Evolutionary conservation across 2,888 invertebrate genomes (phyloP).

Genomic region (Isoperla grammatica): DNA sequence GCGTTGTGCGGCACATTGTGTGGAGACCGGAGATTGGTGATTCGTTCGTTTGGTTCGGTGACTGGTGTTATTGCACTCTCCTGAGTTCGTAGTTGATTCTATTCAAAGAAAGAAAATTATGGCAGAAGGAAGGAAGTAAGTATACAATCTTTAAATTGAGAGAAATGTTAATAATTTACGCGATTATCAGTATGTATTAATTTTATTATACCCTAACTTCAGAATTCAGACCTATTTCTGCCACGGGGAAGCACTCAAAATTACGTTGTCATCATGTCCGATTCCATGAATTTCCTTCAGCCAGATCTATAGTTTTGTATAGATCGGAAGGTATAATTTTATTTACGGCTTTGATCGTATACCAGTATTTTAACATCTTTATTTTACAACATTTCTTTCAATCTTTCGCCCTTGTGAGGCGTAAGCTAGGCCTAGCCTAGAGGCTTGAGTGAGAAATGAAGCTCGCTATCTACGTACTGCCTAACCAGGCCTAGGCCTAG

Average conservation of each 20-base stretch:
- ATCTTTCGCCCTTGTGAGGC: too few species aligned
- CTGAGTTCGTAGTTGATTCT: background rate
- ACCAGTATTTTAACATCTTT: too few species aligned
- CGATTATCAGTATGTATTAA: constrained; percentile 26
- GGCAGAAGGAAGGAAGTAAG: constrained; percentile 55
- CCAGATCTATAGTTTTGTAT: too few species aligned
- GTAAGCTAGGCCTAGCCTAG: too few species aligned
- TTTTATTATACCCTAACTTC: constrained; percentile 15
- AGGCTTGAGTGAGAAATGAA: too few species aligned
- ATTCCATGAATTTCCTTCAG: too few species aligned
- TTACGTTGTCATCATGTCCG: constrained; percentile 46
- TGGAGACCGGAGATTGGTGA: constrained; percentile 26
- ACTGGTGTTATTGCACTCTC: background rate
- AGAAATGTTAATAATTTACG: constrained; percentile 13
- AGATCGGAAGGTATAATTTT: too few species aligned
- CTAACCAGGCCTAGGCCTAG: too few species aligned
- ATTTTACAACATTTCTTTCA: too few species aligned
- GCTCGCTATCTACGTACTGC: too few species aligned
- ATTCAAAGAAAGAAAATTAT: constrained; percentile 36
- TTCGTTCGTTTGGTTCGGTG: background rate
- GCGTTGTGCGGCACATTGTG: constrained; percentile 23
- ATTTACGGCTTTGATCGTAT: too few species aligned
- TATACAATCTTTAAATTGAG: constrained; percentile 33
- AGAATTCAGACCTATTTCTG: background rate
- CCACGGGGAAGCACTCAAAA: constrained; percentile 38